Conservation (phyloP, 2,888 invertebrate genomes). For the Melipona bicolor region DNA sequence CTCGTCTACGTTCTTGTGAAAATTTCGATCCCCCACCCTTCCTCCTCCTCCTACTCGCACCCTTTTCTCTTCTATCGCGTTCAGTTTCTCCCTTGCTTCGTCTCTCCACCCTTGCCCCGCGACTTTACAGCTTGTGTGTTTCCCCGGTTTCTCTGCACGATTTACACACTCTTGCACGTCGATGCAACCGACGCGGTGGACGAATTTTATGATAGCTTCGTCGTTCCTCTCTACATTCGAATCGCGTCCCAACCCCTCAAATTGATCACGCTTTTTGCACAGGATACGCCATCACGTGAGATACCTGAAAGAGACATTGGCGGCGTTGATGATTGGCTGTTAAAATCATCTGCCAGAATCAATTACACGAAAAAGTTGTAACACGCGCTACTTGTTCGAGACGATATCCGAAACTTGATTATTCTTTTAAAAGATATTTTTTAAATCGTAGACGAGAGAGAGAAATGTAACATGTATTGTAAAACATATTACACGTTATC, state of each 20-base stretch:
- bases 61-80: neutral
- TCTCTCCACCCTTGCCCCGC: slow-evolving; percentile 14
- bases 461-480: neutral
- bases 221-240: slow-evolving; percentile 61
- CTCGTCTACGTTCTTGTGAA: slow-evolving; percentile 56
- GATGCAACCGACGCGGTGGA: slow-evolving; percentile 48
- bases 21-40: slow-evolving; percentile 38
- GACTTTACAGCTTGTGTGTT: slow-evolving; percentile 42
- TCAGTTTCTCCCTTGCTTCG: neutral
- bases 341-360: slow-evolving; percentile 45
- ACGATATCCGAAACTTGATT: too few species aligned
- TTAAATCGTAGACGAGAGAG: too few species aligned
- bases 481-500: neutral
- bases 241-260: slow-evolving; percentile 50
- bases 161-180: slow-evolving; percentile 56
- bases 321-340: slow-evolving; percentile 51
- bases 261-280: slow-evolving; percentile 67
- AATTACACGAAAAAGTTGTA: neutral
- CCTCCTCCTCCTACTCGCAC: neutral
- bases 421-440: too few species aligned
- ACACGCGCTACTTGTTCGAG: neutral
- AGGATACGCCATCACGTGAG: slow-evolving; percentile 41
- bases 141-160: slow-evolving; percentile 66
- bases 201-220: slow-evolving; percentile 69
- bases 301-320: slow-evolving; percentile 41